A percentile compares a stretch with the other conserved stretches of the same genome.
phyloP scores from a whole-genome alignment of 1,140 invertebrate genomes.

The Nephotettix cincticeps region DNA sequence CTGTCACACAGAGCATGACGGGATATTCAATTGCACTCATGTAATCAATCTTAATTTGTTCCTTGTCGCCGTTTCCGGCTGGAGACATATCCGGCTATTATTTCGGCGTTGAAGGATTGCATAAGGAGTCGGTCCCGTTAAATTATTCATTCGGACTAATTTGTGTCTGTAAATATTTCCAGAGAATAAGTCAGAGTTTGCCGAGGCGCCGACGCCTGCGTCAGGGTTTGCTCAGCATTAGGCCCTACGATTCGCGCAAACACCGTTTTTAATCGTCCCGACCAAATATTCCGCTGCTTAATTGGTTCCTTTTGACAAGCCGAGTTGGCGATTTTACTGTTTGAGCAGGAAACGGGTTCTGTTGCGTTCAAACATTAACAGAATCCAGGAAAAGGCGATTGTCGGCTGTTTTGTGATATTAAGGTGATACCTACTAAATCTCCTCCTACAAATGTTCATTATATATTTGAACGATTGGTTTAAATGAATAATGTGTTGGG shows the following conservation, averaged over 20 bases:
- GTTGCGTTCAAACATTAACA: no score
- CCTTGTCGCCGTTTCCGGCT: neutral
- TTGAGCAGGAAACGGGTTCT: no score
- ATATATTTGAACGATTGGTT: no score
- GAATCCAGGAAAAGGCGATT: no score
- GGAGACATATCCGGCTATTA: neutral
- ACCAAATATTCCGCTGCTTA: no score
- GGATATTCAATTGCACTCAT: slow-evolving; percentile 10
- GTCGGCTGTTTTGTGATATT: no score
- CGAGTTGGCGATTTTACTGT: no score
- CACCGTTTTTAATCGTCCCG: neutral
- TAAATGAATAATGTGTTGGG: no score
- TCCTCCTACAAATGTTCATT: no score
- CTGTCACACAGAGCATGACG: neutral
- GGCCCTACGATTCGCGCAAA: neutral
- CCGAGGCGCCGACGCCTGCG: neutral
- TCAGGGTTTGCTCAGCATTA: slow-evolving; percentile 11
- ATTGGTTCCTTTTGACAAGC: no score
- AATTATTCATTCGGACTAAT: slow-evolving; percentile 10
- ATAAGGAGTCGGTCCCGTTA: neutral
- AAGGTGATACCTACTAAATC: no score
- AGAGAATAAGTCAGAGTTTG: neutral
- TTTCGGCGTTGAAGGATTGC: neutral
- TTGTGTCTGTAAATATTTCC: slow-evolving; percentile 16
- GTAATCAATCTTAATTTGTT: slow-evolving; percentile 8